Base-by-base conservation (phyloP, 2,797 vertebrate genomes). In the Arctocebus calabarensis region DNA sequence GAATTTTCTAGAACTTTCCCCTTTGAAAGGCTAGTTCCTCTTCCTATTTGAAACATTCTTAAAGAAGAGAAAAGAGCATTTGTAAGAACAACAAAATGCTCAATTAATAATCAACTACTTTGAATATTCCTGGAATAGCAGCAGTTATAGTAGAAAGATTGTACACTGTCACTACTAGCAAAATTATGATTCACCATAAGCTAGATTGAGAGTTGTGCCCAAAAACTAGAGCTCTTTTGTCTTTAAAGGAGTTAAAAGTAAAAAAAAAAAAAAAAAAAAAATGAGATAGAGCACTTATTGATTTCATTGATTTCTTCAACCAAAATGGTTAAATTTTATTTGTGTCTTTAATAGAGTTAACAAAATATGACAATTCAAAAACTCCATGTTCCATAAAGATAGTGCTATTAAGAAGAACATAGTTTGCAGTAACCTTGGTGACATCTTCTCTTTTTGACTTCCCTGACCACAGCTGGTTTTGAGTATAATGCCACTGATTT, bases 401-500 rank as follows among this genome's bases (percentile, higher is more conserved):
- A 94, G 86, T 40, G 55, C 86, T 96, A 90, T 97, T 96, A 85
- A 86, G 84, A 95, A 97, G 82, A 94, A 94, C 37, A 29, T 52
- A 71, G 70, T 90, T 92, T 45, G 73, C 29, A 0, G 91, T 97
- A 95, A 97, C 97, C 96, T 85, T 70, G 0, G 40, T 90, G 96
- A 93, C 94, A 93, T 43, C 34, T 66, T 48, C 97, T 96, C 96
- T 96, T 95, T 96, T 90, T 95, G 96, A 96, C 96, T 97, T 96
- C 96, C 75, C 90, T 0, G 3, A 70, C 70, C 88, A 59, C 94
- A 94, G 94, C 96, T 97, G 97, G 87, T 93, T 95, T 93, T 71
- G 87, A 94, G 88, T 74, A 88, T 97, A 96, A 97, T 92, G 90
- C 95, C 96, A 97, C 96, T 97, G 96, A 98, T 98, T 97, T 95